Evolutionary conservation across 2,113 vertebrate genomes (phyloP), one percentile per base, ranked within the genome.

Genomic region (human (Homo sapiens)): DNA sequence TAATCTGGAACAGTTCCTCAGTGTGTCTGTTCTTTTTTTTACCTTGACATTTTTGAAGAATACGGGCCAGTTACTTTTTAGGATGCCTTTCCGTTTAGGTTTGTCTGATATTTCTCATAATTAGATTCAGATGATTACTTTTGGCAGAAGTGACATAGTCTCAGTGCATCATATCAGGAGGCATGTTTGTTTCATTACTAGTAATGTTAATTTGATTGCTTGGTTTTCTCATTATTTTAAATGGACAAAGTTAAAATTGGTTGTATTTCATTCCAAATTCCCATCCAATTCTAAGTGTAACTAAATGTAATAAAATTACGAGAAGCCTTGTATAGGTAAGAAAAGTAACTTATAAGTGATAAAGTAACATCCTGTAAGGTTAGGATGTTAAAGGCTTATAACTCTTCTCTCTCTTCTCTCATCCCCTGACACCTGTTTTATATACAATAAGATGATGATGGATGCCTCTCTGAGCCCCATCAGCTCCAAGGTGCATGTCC

Each of bases 251-350:
- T 96, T 68, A 78, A 5, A 61, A 22, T 38, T 76, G 81, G 35
- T 68, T 92, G 25, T 76, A n/a, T 76, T 94, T 96, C 27, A 82
- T 23, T 61, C n/a, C 11, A 76, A 73, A 48, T 93, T 78, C 13
- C 27, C 23, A 90, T 89, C 9, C 35, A 83, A 23, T 95, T 94
- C n/a, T 94, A 68, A 83, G 50, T 72, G n/a, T 96, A 94, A 96
- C 45, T 95, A 81, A 84, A 55, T 75, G 22, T 61, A 55, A 6
- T 78, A 76, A 89, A 96, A 86, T 32, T 90, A 5, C 32, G 38
- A 43, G 48, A 86, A 83, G n/a, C 13, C 8, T 80, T 55, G 1
- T 72, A 10, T 30, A 85, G 73, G 13, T 93, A 86, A 90, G 57
- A 83, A 68, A 93, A 93, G n/a, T 59, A 93, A 79, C 61, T 89